These are phyloP conservation scores for Lacerta agilis DNA, from an alignment of 2,797 vertebrate species.

Conservation along the genomic window DNA sequence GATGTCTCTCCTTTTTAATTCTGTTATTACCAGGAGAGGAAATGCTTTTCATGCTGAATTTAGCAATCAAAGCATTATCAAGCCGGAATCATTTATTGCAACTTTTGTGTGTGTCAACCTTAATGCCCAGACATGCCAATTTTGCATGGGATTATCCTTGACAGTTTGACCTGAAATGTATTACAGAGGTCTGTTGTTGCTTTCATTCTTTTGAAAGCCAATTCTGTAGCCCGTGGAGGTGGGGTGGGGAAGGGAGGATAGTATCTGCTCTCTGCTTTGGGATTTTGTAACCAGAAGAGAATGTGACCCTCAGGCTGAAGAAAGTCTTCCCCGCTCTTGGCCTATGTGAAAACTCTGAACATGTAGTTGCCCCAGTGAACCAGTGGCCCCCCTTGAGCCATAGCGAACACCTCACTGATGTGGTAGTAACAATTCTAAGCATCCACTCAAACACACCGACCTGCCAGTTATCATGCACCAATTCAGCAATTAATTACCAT, in stretches of 20 bases:
- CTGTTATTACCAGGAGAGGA: not conserved
- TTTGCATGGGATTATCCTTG: conserved; percentile 15
- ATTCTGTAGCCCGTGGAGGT: not conserved
- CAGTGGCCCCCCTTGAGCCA: not conserved
- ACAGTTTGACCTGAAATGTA: conserved; percentile 46
- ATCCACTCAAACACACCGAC: not conserved
- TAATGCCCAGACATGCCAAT: conserved; percentile 11
- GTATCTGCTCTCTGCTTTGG: conserved; percentile 26
- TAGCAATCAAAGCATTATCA: conserved; percentile 19
- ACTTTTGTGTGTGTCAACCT: conserved; percentile 28
- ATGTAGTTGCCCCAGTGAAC: not conserved
- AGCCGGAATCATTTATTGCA: conserved; percentile 30
- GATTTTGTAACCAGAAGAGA: not conserved
- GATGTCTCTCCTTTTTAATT: not conserved
- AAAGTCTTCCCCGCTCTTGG: not conserved
- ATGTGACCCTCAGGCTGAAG: too few relatives aligned
- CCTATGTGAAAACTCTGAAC: not conserved
- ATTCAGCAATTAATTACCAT: not conserved
- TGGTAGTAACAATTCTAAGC: not conserved
- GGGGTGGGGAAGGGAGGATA: conserved; percentile 22
- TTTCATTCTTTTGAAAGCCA: not conserved
- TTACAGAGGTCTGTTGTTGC: not conserved
- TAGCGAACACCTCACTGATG: not conserved
- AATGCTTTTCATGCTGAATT: conserved; percentile 30
- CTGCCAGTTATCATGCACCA: not conserved